A percentile compares a stretch with the other conserved stretches of the same genome.
Evolutionary conservation across 1,140 invertebrate species (phyloP).

Genomic region (Arion vulgaris): DNA sequence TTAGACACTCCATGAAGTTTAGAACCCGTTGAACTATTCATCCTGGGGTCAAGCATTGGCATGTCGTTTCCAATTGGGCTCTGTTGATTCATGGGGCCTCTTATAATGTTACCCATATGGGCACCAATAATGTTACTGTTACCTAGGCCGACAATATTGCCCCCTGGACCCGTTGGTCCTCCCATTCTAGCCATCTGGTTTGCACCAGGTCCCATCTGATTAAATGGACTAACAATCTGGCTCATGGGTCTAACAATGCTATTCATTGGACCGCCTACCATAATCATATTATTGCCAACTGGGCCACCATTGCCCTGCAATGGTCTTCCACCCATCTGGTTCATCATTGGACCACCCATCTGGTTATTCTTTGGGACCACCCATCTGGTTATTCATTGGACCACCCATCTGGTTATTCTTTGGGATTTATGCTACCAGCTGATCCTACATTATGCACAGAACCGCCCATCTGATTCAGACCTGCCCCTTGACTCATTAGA

Average conservation of each 20-base stretch:
- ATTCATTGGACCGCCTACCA: constrained; percentile 14
- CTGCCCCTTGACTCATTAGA: neutral
- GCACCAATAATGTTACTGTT: neutral
- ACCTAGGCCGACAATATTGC: neutral
- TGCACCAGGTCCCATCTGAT: constrained; percentile 3
- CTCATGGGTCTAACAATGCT: constrained; percentile 19
- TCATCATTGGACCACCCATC: constrained; percentile 40
- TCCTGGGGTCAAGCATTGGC: neutral
- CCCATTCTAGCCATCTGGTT: neutral
- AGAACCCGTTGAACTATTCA: neutral
- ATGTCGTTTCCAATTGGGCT: neutral
- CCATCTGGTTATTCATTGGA: constrained; percentile 21
- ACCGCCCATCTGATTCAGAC: constrained; percentile 2
- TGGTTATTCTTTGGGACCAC: constrained; percentile 32
- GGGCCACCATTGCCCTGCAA: constrained; percentile 8
- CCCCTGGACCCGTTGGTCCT: neutral
- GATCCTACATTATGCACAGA: neutral
- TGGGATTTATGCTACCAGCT: constrained; percentile 1
- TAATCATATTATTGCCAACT: neutral
- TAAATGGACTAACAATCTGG: constrained; percentile 14
- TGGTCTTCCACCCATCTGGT: too few species aligned
- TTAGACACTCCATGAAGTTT: constrained; percentile 6
- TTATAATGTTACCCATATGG: neutral
- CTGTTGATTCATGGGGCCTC: neutral
- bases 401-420: constrained; percentile 25